A percentile compares a stretch with the other conserved stretches of the same genome.
Conservation (phyloP, 2,888 invertebrate genomes). For the Pemphredon lugubris region DNA sequence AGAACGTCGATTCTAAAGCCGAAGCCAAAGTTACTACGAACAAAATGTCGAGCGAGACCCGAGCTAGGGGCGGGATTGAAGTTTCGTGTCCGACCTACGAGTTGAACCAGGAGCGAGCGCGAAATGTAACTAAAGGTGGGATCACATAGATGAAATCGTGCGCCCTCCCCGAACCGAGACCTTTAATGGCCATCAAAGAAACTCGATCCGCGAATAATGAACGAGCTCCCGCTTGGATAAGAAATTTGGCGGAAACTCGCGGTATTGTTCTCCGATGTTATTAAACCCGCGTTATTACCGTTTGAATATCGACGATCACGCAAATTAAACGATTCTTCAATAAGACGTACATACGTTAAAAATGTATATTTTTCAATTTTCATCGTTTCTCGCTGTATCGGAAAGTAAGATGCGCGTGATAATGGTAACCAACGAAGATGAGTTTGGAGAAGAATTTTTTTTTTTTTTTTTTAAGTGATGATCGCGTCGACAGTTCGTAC, state of each 20-base stretch:
- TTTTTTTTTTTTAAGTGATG: too few relatives aligned
- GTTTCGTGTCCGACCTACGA: slow-evolving; percentile 39
- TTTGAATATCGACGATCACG: too few relatives aligned
- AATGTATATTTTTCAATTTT: too few relatives aligned
- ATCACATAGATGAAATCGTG: slow-evolving; percentile 39
- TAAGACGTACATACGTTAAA: too few relatives aligned
- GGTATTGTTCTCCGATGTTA: too few relatives aligned
- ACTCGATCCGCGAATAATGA: slow-evolving; percentile 29
- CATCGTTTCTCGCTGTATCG: too few relatives aligned
- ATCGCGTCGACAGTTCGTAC: too few relatives aligned
- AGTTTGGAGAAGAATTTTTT: too few relatives aligned
- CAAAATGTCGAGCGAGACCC: slow-evolving; percentile 56
- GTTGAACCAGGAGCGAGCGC: slow-evolving; percentile 15
- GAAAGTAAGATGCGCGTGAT: too few relatives aligned
- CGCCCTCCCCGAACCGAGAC: slow-evolving; percentile 11
- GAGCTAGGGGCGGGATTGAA: slow-evolving; percentile 42
- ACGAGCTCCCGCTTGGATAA: slow-evolving; percentile 14
- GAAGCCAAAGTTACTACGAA: slow-evolving; percentile 35
- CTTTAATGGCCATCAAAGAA: slow-evolving; percentile 31
- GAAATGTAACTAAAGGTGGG: slow-evolving; percentile 4
- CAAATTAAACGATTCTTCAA: too few relatives aligned
- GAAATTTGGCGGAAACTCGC: neutral
- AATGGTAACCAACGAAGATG: too few relatives aligned
- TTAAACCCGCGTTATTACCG: too few relatives aligned
- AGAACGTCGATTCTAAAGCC: slow-evolving; percentile 31